Base-by-base conservation (phyloP, 2,888 invertebrate species). In the Metopia argyrocephala region DNA sequence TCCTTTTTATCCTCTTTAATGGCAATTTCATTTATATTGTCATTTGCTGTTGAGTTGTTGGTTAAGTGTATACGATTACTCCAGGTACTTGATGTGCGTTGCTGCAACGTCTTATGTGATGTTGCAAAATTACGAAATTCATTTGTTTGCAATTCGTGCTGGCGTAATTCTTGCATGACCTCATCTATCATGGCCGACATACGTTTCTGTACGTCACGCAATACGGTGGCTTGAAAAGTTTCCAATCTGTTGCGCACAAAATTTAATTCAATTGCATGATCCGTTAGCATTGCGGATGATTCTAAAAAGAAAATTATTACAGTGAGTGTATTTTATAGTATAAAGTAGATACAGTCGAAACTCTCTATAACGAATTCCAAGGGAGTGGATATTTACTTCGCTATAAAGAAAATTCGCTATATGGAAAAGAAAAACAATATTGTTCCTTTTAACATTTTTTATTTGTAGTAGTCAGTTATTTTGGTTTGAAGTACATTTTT, bases 111-210 rank as follows among this genome's bases (percentile, higher is more conserved):
- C 73, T 12, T 15, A 38, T 25, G 84, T 54, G 78, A 15, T 6
- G 78, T 79, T 5, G 85, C 87, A 68, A 90, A 88, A 56, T 86
- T 83, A 5, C 86, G 87, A 71, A 90, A 90, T 81, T 89, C 89
- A 45, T 87, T 85, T 2, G 83, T 71, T 48, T 87, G 89, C 52
- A 90, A 38, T 70, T 90, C 87, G 69, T 87, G 86, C 62, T 87
- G 86, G 0, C 87, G 87, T 4, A 90, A 76, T 28, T 90, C 89
- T 83, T 89, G 88, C 52, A 90, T 69, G 7, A 90, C 84, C 62
- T 89, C 89, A 71, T 90, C 89, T 27, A 89, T 87, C 85, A 88
- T 86, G 45, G 81, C 84, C 18, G 86, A 85, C 27, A 91, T 85
- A 21, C 89, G 87, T 70, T 85, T 86, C 21, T 89, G 86, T 5